These are phyloP conservation scores for Pristionchus maxplancki DNA, from an alignment of 2,888 invertebrate species.

Conservation along the genomic window DNA sequence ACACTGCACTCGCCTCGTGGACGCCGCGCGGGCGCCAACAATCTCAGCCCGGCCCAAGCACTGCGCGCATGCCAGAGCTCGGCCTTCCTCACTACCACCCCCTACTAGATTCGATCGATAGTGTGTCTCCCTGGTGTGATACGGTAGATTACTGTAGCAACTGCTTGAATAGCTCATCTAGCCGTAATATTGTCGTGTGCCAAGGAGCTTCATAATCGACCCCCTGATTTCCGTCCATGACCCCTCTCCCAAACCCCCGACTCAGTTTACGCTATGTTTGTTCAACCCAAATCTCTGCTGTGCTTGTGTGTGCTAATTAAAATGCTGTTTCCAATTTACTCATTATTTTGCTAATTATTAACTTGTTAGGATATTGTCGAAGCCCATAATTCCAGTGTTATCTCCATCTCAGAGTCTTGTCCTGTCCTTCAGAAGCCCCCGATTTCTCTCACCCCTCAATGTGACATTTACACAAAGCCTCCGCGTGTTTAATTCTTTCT, in stretches of 20 bases:
- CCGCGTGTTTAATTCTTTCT: slow-evolving; percentile 1
- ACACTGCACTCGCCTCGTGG: neutral
- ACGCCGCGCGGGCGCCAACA: neutral
- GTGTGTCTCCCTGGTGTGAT: neutral
- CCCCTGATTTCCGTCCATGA: neutral
- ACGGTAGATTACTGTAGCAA: neutral
- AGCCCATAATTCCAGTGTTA: neutral
- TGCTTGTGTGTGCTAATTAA: slow-evolving; percentile 5
- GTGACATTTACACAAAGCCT: slow-evolving; percentile 33
- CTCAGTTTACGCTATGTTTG: slow-evolving; percentile 20
- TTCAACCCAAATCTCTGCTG: neutral
- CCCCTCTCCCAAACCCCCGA: neutral
- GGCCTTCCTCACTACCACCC: slow-evolving; percentile 36
- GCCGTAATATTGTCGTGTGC: neutral
- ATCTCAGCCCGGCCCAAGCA: slow-evolving; percentile 2
- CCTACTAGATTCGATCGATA: slow-evolving; percentile 31
- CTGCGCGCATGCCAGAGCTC: slow-evolving; percentile 37
- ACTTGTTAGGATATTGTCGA: neutral
- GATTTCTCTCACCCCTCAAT: neutral
- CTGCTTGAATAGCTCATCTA: neutral
- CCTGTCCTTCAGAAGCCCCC: neutral
- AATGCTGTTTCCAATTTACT: neutral
- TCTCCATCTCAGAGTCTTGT: neutral
- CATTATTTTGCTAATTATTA: neutral
- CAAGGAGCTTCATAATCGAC: neutral